Evolutionary conservation across 2,888 invertebrate species (phyloP).

Genomic region (Chaetogeoica ovagalla): DNA sequence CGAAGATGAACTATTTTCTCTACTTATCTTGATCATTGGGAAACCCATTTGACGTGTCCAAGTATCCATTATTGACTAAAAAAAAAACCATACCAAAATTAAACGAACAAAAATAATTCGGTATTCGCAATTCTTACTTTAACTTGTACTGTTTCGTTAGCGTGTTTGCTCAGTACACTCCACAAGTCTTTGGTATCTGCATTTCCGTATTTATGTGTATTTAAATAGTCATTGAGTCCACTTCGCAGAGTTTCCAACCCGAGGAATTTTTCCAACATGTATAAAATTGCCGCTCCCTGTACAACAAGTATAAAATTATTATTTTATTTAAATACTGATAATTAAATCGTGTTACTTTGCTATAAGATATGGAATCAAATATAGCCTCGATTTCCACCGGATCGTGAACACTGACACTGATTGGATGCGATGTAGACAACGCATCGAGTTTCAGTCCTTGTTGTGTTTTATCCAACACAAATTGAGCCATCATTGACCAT

Average conservation of each 20-base stretch:
- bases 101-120: not conserved
- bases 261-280: conserved; percentile 73
- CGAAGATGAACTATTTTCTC: conserved; percentile 63
- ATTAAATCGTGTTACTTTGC: conserved; percentile 63
- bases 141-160: conserved; percentile 67
- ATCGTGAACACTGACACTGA: conserved; percentile 70
- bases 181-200: conserved; percentile 82
- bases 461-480: conserved; percentile 70
- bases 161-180: conserved; percentile 71
- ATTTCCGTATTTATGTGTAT: conserved; percentile 70
- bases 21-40: conserved; percentile 72
- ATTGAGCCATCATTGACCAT: conserved; percentile 74
- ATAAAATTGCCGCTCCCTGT: conserved; percentile 71
- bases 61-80: conserved; percentile 70
- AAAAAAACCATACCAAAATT: conserved; percentile 30
- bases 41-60: conserved; percentile 85
- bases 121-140: conserved; percentile 61
- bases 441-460: conserved; percentile 72
- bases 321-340: conserved; percentile 9
- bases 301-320: not conserved
- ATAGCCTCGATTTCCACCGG: conserved; percentile 73
- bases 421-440: conserved; percentile 72
- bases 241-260: conserved; percentile 67
- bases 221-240: conserved; percentile 71
- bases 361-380: conserved; percentile 76